Percentiles rank a stretch among this genome's conserved stretches.
Conservation (phyloP, 2,797 vertebrate genomes). For the Telmatherina bonti region DNA sequence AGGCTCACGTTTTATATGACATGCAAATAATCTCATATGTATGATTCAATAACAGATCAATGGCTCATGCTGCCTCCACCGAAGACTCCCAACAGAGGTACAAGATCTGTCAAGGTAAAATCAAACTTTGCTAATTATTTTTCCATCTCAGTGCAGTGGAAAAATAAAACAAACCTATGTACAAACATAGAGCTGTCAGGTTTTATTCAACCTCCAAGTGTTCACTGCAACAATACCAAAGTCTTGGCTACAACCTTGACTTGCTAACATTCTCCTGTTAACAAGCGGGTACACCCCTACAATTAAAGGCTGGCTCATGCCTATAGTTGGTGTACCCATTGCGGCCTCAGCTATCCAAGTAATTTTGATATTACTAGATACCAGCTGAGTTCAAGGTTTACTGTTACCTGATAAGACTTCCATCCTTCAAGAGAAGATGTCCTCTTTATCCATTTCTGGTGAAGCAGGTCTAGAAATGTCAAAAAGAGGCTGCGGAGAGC, state of each 20-base stretch:
- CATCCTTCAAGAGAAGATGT: conserved; percentile 86
- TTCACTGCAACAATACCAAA: conserved; percentile 30
- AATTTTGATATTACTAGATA: conserved; percentile 56
- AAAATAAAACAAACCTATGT: conserved; percentile 68
- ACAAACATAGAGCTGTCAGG: conserved; percentile 69
- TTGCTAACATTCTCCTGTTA: conserved; percentile 10
- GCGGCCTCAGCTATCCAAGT: conserved; percentile 57
- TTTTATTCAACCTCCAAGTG: conserved; percentile 31
- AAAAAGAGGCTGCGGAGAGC: conserved; percentile 88
- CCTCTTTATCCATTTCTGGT: conserved; percentile 92
- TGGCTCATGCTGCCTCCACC: conserved; percentile 71
- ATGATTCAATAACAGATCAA: conserved; percentile 61
- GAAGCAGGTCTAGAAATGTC: conserved; percentile 94
- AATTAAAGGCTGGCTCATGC: conserved; percentile 39
- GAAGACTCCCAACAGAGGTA: conserved; percentile 39
- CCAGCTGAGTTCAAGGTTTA: conserved; percentile 47
- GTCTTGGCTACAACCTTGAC: conserved; percentile 38
- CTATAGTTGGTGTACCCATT: conserved; percentile 41
- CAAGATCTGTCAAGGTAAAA: conserved; percentile 36
- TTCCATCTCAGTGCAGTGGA: conserved; percentile 54
- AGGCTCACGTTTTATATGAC: conserved; percentile 63
- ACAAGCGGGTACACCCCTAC: conserved; percentile 16
- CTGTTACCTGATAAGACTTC: conserved; percentile 15
- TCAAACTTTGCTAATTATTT: conserved; percentile 43
- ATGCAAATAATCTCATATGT: conserved; percentile 73